A percentile compares a stretch with the other conserved stretches of the same genome.
Evolutionary conservation across 1,140 invertebrate species (phyloP).

Genomic region (Steinernema khuongi): DNA sequence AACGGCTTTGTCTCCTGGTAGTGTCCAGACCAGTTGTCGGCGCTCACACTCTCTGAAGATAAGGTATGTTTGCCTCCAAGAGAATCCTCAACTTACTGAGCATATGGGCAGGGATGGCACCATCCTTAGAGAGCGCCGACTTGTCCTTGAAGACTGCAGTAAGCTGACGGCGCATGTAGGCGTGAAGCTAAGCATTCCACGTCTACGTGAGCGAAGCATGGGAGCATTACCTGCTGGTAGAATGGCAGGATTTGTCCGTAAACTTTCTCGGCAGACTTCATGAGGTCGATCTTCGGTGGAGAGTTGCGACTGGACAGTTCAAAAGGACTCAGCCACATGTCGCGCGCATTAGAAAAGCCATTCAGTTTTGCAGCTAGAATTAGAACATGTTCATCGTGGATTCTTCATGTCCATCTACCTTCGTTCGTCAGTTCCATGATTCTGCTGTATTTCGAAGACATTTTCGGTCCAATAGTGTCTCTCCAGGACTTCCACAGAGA

Average conservation of each 20-base stretch:
- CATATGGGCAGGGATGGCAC: slow-evolving; percentile 71
- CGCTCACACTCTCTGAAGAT: slow-evolving; percentile 10
- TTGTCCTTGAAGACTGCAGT: slow-evolving; percentile 38
- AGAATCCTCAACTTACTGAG: slow-evolving; percentile 29
- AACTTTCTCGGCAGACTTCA: slow-evolving; percentile 26
- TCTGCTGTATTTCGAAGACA: background rate
- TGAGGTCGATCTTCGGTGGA: slow-evolving; percentile 25
- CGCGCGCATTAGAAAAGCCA: slow-evolving; percentile 36
- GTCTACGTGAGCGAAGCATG: background rate
- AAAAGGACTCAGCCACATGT: slow-evolving; percentile 42
- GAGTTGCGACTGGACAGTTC: slow-evolving; percentile 26
- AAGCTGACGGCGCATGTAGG: slow-evolving; percentile 40
- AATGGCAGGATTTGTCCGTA: slow-evolving; percentile 32
- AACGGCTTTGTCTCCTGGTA: slow-evolving; percentile 38
- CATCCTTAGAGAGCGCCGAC: slow-evolving; percentile 41
- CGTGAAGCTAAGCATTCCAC: slow-evolving; percentile 27
- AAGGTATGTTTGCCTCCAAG: background rate
- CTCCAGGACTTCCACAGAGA: background rate
- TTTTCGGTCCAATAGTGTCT: background rate
- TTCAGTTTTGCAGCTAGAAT: slow-evolving; percentile 37
- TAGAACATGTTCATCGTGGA: background rate
- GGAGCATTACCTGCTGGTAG: slow-evolving; percentile 23
- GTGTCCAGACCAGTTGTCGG: slow-evolving; percentile 36
- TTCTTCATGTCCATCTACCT: background rate
- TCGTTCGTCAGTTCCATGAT: background rate